Conservation (phyloP, 2,113 vertebrate species). For the Hypanus sabinus region DNA sequence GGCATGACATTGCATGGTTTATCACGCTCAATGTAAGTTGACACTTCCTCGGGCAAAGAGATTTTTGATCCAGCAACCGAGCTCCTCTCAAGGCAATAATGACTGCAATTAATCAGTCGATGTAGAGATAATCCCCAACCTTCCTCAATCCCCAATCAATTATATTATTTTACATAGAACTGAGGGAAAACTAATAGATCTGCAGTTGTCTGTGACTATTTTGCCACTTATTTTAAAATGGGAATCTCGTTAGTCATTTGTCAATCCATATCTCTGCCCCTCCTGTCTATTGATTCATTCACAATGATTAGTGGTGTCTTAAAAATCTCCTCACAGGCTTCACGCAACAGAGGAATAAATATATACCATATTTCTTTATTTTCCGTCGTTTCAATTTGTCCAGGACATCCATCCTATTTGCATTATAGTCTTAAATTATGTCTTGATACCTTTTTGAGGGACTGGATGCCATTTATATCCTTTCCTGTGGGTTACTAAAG, state of each 20-base stretch:
- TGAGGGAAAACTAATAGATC: neutral
- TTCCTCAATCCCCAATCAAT: neutral
- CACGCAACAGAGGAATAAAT: neutral
- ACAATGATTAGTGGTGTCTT: neutral
- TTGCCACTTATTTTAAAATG: neutral
- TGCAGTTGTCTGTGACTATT: neutral
- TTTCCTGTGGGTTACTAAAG: neutral
- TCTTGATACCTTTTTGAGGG: neutral
- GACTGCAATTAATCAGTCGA: neutral
- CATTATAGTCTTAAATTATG: neutral
- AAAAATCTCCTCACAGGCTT: neutral
- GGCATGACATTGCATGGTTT: neutral
- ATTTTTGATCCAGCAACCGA: neutral
- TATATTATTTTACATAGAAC: neutral
- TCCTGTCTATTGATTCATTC: neutral
- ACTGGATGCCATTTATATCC: neutral
- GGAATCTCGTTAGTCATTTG: neutral
- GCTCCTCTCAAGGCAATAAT: neutral
- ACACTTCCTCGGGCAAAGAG: neutral
- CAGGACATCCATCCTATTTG: neutral
- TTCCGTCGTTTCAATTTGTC: conserved; percentile 3
- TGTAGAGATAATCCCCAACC: neutral
- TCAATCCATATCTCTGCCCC: neutral
- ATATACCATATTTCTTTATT: neutral
- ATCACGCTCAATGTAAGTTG: neutral